phyloP scores from a whole-genome alignment of 2,888 invertebrate genomes.

The Acronicta alni region DNA sequence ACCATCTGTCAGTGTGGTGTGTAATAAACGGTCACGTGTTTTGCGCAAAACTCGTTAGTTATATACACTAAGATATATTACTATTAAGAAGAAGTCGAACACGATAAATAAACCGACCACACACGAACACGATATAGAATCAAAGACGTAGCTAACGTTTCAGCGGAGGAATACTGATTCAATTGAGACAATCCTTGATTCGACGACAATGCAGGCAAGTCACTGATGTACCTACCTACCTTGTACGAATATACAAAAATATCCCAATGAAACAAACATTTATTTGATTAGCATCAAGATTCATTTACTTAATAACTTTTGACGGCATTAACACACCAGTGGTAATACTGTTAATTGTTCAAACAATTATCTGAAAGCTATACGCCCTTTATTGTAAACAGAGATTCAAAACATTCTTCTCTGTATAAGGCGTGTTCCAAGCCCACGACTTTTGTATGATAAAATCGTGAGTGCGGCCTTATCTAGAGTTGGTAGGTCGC shows the following conservation, averaged over 20 bases:
- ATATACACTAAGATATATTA: too few relatives aligned
- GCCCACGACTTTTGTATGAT: constrained; percentile 36
- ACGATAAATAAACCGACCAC: background rate
- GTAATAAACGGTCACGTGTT: background rate
- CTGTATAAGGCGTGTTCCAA: constrained; percentile 19
- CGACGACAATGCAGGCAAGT: too few relatives aligned
- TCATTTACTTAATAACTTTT: background rate
- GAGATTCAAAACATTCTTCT: constrained; percentile 28
- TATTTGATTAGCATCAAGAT: too few relatives aligned
- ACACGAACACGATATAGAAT: too few relatives aligned
- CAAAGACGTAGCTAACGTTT: too few relatives aligned
- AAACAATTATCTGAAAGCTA: background rate
- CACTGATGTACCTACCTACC: too few relatives aligned
- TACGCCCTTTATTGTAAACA: constrained; percentile 17
- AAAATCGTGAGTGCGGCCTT: constrained; percentile 41
- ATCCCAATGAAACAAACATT: too few relatives aligned
- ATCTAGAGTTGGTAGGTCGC: constrained; percentile 50
- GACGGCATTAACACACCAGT: background rate
- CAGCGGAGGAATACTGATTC: too few relatives aligned
- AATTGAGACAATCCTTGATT: too few relatives aligned
- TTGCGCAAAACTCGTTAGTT: background rate
- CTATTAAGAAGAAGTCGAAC: background rate
- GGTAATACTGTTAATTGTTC: background rate
- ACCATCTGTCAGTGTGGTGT: constrained; percentile 4
- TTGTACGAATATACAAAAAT: too few relatives aligned